Conservation (phyloP, 1,140 invertebrate species). For the Orussus abietinus region DNA sequence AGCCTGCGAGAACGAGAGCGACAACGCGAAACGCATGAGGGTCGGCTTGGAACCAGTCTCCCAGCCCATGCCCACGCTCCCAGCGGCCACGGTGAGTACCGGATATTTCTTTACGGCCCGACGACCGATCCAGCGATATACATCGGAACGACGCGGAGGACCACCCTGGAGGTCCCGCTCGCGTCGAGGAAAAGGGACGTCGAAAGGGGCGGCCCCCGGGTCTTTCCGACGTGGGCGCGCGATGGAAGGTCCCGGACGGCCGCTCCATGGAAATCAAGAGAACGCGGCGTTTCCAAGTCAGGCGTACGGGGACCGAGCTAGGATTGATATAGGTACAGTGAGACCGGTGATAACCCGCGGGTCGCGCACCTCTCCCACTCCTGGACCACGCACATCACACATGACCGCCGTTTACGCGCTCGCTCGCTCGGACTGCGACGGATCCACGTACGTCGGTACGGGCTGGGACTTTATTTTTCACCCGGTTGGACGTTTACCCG, state of each 20-base stretch:
- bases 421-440: too few species aligned
- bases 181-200: too few species aligned
- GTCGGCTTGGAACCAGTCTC: conserved; percentile 91
- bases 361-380: conserved; percentile 28
- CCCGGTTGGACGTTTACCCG: too few species aligned
- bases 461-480: too few species aligned
- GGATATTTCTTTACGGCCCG: conserved; percentile 5
- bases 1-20: conserved; percentile 94
- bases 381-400: conserved; percentile 13
- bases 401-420: neutral
- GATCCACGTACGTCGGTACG: neutral
- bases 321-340: conserved; percentile 41
- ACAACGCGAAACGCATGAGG: conserved; percentile 94
- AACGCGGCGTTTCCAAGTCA: conserved; percentile 22
- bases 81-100: conserved; percentile 58
- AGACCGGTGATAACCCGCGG: conserved; percentile 43
- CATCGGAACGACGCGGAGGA: too few species aligned
- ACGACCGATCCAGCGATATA: too few species aligned
- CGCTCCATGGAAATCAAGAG: too few species aligned
- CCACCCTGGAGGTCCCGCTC: too few species aligned
- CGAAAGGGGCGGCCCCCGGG: conserved; percentile 1
- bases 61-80: conserved; percentile 73
- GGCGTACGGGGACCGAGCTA: conserved; percentile 35
- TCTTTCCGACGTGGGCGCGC: too few species aligned
- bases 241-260: conserved; percentile 19